These are phyloP conservation scores for Poeciliopsis occidentalis DNA, from an alignment of 2,113 vertebrate genomes.

Conservation along the genomic window DNA sequence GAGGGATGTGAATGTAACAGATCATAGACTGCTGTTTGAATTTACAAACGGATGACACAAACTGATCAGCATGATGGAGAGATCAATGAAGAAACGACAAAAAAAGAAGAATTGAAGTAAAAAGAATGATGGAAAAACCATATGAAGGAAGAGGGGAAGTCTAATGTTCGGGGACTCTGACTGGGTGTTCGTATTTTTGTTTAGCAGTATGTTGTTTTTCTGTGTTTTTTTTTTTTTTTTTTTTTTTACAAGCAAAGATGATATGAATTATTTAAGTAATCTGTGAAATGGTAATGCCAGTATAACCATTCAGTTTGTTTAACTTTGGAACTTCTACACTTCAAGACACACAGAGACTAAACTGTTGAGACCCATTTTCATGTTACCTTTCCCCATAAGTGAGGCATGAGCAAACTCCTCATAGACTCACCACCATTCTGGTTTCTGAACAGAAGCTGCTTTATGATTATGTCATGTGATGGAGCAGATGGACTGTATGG, in stretches of 20 bases:
- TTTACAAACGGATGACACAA: neutral
- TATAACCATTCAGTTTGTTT: conserved; percentile 36
- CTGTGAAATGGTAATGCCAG: conserved; percentile 71
- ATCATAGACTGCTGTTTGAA: conserved; percentile 12
- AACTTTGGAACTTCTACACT: neutral
- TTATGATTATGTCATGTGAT: neutral
- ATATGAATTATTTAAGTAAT: conserved; percentile 78
- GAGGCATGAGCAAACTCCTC: neutral
- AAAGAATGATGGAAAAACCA: conserved; percentile 37
- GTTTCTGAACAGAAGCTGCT: neutral
- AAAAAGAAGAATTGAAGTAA: conserved; percentile 19
- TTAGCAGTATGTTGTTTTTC: conserved; percentile 43
- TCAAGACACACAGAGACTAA: neutral
- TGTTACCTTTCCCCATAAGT: no score
- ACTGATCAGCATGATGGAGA: neutral
- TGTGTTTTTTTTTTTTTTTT: conserved; percentile 41
- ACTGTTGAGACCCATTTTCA: neutral
- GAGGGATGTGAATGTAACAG: conserved; percentile 2
- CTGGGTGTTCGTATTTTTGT: conserved; percentile 58
- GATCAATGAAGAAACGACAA: conserved; percentile 9
- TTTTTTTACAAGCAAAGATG: conserved; percentile 42
- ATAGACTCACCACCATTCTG: neutral
- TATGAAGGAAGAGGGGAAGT: conserved; percentile 19
- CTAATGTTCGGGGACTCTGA: conserved; percentile 50
- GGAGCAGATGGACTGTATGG: neutral